Evolutionary conservation across 2,797 vertebrate genomes (phyloP).

Genomic region (Clarias pachynema): DNA sequence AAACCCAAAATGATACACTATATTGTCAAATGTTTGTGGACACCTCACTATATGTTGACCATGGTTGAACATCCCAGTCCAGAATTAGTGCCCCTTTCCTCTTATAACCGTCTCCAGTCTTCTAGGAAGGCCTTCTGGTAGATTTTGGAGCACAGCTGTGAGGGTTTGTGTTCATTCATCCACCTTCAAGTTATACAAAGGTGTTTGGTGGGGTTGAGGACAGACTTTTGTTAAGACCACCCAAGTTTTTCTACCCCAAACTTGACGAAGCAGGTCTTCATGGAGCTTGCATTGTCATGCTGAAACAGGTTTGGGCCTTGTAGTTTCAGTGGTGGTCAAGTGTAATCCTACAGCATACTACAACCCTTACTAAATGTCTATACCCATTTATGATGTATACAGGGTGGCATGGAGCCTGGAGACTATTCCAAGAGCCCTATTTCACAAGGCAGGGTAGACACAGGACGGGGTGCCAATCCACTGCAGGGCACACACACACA

Average conservation of each 20-base stretch:
- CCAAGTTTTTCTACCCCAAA: not conserved
- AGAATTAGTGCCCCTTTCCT: not conserved
- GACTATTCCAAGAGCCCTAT: too few species aligned
- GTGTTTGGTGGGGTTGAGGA: not conserved
- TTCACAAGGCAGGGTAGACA: too few species aligned
- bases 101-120: not conserved
- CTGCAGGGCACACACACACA: too few species aligned
- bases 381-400: too few species aligned
- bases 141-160: not conserved
- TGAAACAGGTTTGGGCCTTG: not conserved
- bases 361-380: too few species aligned
- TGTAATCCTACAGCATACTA: not conserved
- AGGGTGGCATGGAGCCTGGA: too few species aligned
- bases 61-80: not conserved
- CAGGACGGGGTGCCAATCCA: too few species aligned
- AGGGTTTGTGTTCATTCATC: not conserved
- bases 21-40: not conserved
- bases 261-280: not conserved
- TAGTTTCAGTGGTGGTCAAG: not conserved
- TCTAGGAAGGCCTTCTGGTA: not conserved
- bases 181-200: not conserved
- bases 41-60: not conserved
- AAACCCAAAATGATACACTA: not conserved
- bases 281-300: not conserved
- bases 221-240: not conserved